phyloP scores from a whole-genome alignment of 2,888 invertebrate genomes.

The Cheilosia urbana region DNA sequence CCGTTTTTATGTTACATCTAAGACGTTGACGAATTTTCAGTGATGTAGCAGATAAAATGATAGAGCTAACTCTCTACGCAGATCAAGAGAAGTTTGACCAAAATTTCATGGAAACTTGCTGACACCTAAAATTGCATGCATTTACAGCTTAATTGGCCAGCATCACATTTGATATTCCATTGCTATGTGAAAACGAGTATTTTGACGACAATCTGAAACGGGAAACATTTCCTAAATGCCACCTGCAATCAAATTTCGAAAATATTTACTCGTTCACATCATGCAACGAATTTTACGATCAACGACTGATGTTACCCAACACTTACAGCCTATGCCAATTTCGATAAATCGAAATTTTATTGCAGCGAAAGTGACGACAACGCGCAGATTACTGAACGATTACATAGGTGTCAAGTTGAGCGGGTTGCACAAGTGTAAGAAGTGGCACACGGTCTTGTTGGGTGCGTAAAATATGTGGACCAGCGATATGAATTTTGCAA shows the following conservation, averaged over 20 bases:
- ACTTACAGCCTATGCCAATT: constrained; percentile 13
- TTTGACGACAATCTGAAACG: neutral
- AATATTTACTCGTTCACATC: neutral
- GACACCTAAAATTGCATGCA: too few relatives aligned
- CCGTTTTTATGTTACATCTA: too few relatives aligned
- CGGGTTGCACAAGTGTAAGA: neutral
- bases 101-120: too few relatives aligned
- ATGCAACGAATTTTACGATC: constrained; percentile 14
- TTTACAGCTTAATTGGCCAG: too few relatives aligned
- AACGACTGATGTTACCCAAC: constrained; percentile 9
- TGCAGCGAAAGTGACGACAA: constrained; percentile 32
- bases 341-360: constrained; percentile 7
- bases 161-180: too few relatives aligned
- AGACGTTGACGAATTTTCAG: too few relatives aligned
- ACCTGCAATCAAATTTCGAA: neutral
- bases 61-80: too few relatives aligned
- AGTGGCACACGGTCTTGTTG: neutral
- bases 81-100: too few relatives aligned
- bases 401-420: constrained; percentile 12
- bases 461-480: neutral
- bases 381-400: constrained; percentile 7
- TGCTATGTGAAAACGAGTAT: neutral
- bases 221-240: constrained; percentile 1
- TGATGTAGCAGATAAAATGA: too few relatives aligned
- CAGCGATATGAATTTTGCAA: neutral